Conservation (phyloP, 2,888 invertebrate species). For the Podotricha telesiphe region DNA sequence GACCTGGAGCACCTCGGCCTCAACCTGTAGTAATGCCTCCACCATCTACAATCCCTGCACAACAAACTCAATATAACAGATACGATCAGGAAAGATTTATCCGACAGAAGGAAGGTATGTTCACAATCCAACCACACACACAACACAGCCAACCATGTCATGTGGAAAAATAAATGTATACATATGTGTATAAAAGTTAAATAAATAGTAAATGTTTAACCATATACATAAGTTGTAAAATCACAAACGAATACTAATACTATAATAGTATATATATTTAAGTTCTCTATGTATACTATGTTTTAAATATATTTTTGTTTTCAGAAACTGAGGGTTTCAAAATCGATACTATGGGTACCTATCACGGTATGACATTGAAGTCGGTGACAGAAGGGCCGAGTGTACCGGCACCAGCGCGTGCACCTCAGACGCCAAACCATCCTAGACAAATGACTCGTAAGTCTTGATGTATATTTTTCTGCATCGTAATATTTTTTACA, state of each 20-base stretch:
- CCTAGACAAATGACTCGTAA: slow-evolving; percentile 73
- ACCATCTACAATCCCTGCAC: slow-evolving; percentile 86
- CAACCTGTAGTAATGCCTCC: slow-evolving; percentile 85
- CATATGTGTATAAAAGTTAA: too few relatives aligned
- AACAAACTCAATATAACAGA: slow-evolving; percentile 95
- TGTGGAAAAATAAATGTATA: too few relatives aligned
- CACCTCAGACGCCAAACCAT: slow-evolving; percentile 75
- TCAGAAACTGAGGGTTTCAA: slow-evolving; percentile 98
- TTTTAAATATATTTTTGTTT: slow-evolving; percentile 44
- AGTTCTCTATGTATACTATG: too few relatives aligned
- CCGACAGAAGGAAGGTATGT: slow-evolving; percentile 92
- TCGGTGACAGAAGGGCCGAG: slow-evolving; percentile 97
- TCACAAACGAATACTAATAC: too few relatives aligned
- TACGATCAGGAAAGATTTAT: slow-evolving; percentile 99
- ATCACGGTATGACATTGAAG: slow-evolving; percentile 98
- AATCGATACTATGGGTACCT: slow-evolving; percentile 99
- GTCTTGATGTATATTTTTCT: slow-evolving; percentile 44
- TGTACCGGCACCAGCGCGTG: slow-evolving; percentile 82
- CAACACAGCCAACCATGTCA: too few relatives aligned
- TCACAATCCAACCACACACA: background rate
- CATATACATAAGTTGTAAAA: too few relatives aligned
- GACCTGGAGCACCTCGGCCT: slow-evolving; percentile 77
- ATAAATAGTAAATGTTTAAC: too few relatives aligned
- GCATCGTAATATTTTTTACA: too few relatives aligned
- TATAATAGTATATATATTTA: too few relatives aligned